These are phyloP conservation scores for Cremastobaeus sp. DNA, from an alignment of 2,888 invertebrate species.

Conservation along the genomic window DNA sequence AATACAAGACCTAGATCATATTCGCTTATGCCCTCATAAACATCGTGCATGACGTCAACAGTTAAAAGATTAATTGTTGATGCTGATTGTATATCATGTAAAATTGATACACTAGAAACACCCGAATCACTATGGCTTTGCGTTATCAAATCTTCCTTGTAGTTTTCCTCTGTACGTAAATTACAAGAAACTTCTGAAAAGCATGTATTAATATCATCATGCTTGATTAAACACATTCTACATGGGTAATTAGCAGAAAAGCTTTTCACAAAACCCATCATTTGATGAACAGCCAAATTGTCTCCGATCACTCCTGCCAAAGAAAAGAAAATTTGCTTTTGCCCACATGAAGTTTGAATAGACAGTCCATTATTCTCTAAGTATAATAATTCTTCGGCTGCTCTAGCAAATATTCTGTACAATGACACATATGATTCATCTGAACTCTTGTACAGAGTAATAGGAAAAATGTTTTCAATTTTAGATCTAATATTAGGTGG, in stretches of 20 bases:
- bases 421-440: conserved; percentile 16
- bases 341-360: conserved; percentile 5
- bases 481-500: conserved; percentile 49
- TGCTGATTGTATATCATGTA: conserved; percentile 9
- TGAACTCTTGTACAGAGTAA: conserved; percentile 38
- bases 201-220: neutral
- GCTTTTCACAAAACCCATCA: conserved; percentile 49
- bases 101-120: conserved; percentile 33
- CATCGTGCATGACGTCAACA: conserved; percentile 51
- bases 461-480: conserved; percentile 32
- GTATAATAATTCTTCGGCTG: conserved; percentile 14
- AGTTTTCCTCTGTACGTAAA: conserved; percentile 9
- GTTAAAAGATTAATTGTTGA: conserved; percentile 33
- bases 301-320: conserved; percentile 7
- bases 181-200: conserved; percentile 1
- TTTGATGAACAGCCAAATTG: conserved; percentile 5
- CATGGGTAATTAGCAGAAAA: conserved; percentile 49
- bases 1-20: conserved; percentile 61
- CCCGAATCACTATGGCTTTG: conserved; percentile 34
- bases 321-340: conserved; percentile 17
- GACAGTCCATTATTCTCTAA: conserved; percentile 32
- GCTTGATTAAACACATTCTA: conserved; percentile 10
- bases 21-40: conserved; percentile 53
- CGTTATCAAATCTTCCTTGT: conserved; percentile 1
- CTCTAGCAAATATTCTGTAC: neutral